Conservation (phyloP, 2,113 vertebrate species). For the Ia io region DNA sequence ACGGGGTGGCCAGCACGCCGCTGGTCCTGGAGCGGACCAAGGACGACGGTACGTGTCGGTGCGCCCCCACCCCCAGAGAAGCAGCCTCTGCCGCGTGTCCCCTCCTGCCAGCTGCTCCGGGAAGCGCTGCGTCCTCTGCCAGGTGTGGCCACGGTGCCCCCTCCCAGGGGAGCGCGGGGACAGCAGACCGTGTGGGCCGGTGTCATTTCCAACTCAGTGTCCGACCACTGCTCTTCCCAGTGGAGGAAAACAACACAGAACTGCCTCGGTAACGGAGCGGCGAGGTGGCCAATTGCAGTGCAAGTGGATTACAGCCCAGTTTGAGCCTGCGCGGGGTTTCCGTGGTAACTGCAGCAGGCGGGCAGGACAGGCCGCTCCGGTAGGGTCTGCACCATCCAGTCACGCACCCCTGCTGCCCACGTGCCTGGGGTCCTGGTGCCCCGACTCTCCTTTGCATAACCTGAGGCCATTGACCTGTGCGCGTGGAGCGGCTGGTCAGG, state of each 20-base stretch:
- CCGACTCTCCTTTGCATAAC: accelerated
- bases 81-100: background rate
- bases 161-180: background rate
- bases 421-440: background rate
- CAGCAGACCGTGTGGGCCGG: accelerated
- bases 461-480: background rate
- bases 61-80: accelerated
- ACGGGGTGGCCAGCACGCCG: slow-evolving; percentile 88
- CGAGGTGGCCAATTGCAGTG: slow-evolving; percentile 48
- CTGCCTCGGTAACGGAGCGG: slow-evolving; percentile 25
- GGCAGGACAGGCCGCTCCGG: background rate
- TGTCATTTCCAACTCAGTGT: background rate
- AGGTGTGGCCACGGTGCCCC: accelerated
- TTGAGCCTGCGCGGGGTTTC: slow-evolving; percentile 65
- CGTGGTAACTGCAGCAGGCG: slow-evolving; percentile 14
- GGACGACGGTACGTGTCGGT: slow-evolving; percentile 88
- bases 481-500: background rate
- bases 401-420: background rate
- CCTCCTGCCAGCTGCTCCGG: background rate
- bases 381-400: background rate
- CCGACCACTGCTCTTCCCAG: background rate
- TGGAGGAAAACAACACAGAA: slow-evolving; percentile 58
- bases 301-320: slow-evolving; percentile 64
- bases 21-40: slow-evolving; percentile 88
- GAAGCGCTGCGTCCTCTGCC: background rate